Evolutionary conservation across 2,113 vertebrate genomes (phyloP), one percentile per base, ranked within the genome.

Genomic region (Cephalopterus ornatus): DNA sequence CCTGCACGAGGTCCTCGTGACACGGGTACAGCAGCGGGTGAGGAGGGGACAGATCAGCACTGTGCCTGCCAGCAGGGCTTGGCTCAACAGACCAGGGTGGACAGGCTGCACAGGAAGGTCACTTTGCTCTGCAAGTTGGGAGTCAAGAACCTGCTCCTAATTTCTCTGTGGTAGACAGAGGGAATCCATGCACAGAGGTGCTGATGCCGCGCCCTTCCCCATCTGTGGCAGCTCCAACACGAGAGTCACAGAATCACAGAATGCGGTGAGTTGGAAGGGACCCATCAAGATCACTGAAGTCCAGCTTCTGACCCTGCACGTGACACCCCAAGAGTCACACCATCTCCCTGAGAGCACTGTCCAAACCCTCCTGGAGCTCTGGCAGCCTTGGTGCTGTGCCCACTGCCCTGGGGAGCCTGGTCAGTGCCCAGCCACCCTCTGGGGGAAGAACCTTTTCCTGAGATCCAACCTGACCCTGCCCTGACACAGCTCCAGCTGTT

Each of bases 1-100:
- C 18, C 52, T 15, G 2, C n/a, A 37, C 9, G 3, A 26, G 19
- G 42, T 14, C 4, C 9, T 27, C 0, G 1, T 58, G 67, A 7
- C 22, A 44, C 30, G 42, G 32, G 24, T 7, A 14, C 30, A 32
- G 41, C 24, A 5, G 35, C 0, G 24, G 1, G 13, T 13, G 26
- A 55, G 74, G 58, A 59, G 85, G 42, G 33, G 47, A 35, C 30
- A 82, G 23, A 32, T 46, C 79, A 17, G 1, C 4, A 28, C 49
- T 19, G 8, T 1, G 12, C 41, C 44, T 67, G 37, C 70, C 27
- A 27, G 41, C 27, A 50, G 0, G 2, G 27, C 53, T 5, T 67
- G 33, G 24, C 13, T 1, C 2, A 67, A 41, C n/a, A 28, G 13
- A 26, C 16, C n/a, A 22, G 12, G 26, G 14, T 18, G 22, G 12